These are phyloP conservation scores for Balaenoptera acutorostrata DNA, from an alignment of 2,113 vertebrate species.

Conservation along the genomic window DNA sequence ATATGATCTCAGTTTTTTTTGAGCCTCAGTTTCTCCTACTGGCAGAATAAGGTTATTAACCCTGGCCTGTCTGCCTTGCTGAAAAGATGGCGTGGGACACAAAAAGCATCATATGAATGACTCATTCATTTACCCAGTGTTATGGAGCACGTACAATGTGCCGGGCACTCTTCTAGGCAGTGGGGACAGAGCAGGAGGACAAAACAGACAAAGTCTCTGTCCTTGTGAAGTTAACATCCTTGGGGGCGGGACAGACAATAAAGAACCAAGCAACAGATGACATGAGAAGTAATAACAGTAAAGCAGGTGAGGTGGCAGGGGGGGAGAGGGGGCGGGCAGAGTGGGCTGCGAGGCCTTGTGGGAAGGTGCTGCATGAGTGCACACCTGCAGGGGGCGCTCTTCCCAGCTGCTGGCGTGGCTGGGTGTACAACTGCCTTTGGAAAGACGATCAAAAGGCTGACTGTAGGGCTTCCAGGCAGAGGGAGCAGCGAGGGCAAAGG, in stretches of 20 bases:
- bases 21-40: neutral
- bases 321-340: neutral
- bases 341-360: too few relatives aligned
- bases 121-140: neutral
- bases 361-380: fast-evolving
- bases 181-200: neutral
- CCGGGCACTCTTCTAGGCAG: neutral
- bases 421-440: fast-evolving
- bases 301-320: neutral
- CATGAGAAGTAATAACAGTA: fast-evolving
- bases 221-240: neutral
- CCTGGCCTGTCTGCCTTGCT: neutral
- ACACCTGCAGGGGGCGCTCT: neutral
- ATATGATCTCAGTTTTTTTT: too few relatives aligned
- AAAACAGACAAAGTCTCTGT: neutral
- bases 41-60: neutral
- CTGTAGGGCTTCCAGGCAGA: too few relatives aligned
- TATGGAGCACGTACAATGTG: fast-evolving
- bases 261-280: neutral
- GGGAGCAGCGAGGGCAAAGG: neutral
- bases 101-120: neutral
- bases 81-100: neutral
- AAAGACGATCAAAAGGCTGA: neutral
- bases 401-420: neutral
- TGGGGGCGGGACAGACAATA: fast-evolving